Percentiles rank a stretch among this genome's conserved stretches.
These are phyloP conservation scores for Drosophila aff. DNA, from an alignment of 1,140 invertebrate genomes.

Conservation along the genomic window DNA sequence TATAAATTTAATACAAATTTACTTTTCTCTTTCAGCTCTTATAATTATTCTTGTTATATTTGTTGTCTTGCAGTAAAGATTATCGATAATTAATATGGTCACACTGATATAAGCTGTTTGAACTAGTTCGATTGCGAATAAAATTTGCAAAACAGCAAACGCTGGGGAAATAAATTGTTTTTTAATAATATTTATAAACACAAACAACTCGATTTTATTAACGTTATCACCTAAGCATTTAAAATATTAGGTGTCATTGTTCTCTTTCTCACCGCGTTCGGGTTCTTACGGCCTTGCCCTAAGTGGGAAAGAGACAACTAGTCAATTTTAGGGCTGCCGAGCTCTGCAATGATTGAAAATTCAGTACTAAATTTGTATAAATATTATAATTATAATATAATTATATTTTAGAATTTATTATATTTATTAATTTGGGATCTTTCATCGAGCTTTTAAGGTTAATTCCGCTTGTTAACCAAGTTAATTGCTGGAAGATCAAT, in stretches of 20 bases:
- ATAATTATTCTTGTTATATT: neutral
- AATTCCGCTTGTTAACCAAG: neutral
- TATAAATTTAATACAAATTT: no score
- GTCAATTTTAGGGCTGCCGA: slow-evolving; percentile 43
- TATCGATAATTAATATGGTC: slow-evolving; percentile 8
- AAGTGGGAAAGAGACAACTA: slow-evolving; percentile 46
- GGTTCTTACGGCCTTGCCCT: slow-evolving; percentile 4
- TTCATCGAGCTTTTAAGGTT: neutral
- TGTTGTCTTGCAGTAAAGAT: neutral
- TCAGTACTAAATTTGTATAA: neutral
- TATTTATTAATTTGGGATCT: neutral
- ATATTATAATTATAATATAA: neutral
- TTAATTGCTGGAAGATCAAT: neutral
- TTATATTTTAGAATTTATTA: neutral
- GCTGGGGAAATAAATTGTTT: neutral
- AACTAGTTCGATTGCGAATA: slow-evolving; percentile 4
- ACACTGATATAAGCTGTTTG: neutral
- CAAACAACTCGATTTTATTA: neutral
- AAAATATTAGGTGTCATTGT: neutral
- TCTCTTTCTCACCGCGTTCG: slow-evolving; percentile 17
- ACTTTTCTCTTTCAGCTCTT: no score
- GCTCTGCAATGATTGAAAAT: neutral
- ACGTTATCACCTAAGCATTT: neutral
- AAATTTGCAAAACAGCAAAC: neutral
- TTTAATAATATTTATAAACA: neutral